Percentiles rank a stretch among this genome's conserved stretches.
These are phyloP conservation scores for Melanophora roralis DNA, from an alignment of 2,888 invertebrate genomes.

Conservation along the genomic window DNA sequence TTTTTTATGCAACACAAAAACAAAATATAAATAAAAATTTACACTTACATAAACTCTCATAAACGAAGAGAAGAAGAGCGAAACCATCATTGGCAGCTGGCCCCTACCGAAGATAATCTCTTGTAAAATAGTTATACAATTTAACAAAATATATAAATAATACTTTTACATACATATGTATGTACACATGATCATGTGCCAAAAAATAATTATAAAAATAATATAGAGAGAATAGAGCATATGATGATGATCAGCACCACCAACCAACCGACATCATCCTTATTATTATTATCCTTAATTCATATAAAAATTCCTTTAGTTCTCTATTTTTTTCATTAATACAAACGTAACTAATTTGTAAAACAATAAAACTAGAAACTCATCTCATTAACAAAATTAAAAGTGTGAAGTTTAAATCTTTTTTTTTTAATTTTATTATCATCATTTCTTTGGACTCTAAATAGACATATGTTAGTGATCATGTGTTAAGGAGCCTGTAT, in stretches of 20 bases:
- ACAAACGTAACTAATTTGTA: slow-evolving; percentile 64
- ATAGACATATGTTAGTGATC: slow-evolving; percentile 10
- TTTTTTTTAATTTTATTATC: background rate
- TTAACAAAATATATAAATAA: slow-evolving; percentile 16
- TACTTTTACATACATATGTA: background rate
- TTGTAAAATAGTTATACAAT: slow-evolving; percentile 55
- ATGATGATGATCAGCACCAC: slow-evolving; percentile 23
- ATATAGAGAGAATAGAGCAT: slow-evolving; percentile 22
- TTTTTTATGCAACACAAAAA: slow-evolving; percentile 24
- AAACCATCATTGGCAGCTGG: slow-evolving; percentile 62
- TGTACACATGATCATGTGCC: slow-evolving; percentile 52
- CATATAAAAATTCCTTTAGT: slow-evolving; percentile 32
- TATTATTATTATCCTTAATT: slow-evolving; percentile 2
- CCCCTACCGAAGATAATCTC: slow-evolving; percentile 64
- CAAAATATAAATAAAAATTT: too few relatives aligned
- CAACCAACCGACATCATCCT: background rate
- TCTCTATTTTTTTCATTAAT: slow-evolving; percentile 3
- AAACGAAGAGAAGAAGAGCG: slow-evolving; percentile 21
- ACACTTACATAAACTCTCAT: background rate
- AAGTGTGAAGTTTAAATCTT: slow-evolving; percentile 67
- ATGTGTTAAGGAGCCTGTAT: background rate
- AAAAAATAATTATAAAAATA: slow-evolving; percentile 25
- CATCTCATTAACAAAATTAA: slow-evolving; percentile 62
- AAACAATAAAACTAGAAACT: slow-evolving; percentile 63
- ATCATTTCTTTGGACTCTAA: background rate